phyloP scores from a whole-genome alignment of 2,888 invertebrate species.

The Polydrusus pterygomalis region DNA sequence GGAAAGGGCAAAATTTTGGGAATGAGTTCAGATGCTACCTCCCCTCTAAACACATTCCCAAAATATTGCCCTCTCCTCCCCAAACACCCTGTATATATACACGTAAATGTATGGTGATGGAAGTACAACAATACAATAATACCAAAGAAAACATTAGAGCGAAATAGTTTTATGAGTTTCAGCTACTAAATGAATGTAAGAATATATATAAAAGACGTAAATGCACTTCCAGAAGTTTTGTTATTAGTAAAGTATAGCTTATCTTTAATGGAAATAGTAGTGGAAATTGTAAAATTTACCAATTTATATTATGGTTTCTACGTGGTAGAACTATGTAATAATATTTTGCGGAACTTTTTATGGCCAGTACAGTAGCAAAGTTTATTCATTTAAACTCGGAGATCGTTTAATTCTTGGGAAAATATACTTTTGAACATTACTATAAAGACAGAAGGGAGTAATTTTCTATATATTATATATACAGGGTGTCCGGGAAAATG shows the following conservation, averaged over 20 bases:
- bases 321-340: constrained; percentile 35
- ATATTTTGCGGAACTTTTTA: constrained; percentile 31
- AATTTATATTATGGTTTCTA: constrained; percentile 39
- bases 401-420: constrained; percentile 12
- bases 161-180: constrained; percentile 25
- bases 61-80: no score
- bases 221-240: constrained; percentile 27
- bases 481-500: no score
- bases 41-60: no score
- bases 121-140: not conserved
- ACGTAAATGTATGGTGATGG: no score
- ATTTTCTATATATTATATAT: no score
- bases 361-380: constrained; percentile 9
- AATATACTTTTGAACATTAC: constrained; percentile 13
- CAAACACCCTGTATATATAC: no score
- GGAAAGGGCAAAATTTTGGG: no score
- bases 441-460: no score
- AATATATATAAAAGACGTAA: constrained; percentile 24
- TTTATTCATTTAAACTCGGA: constrained; percentile 22
- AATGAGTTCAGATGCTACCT: no score
- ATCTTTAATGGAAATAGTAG: constrained; percentile 45
- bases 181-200: constrained; percentile 28
- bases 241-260: constrained; percentile 35
- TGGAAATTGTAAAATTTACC: constrained; percentile 39
- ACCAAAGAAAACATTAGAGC: constrained; percentile 6